A percentile compares a stretch with the other conserved stretches of the same genome.
Conservation (phyloP, 2,888 invertebrate genomes). For the Rhingia campestris region DNA sequence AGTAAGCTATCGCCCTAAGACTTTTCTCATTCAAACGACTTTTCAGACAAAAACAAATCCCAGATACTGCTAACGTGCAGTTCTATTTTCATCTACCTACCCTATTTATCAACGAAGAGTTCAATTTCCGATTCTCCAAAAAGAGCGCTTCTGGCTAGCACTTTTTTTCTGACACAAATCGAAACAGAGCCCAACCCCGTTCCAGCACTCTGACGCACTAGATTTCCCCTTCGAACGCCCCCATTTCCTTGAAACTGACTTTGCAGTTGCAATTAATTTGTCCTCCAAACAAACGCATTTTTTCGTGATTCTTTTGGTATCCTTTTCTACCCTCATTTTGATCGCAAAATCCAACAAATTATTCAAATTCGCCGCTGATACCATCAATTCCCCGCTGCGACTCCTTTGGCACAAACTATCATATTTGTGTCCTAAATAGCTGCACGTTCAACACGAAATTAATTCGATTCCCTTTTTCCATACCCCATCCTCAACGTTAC, state of each 20-base stretch:
- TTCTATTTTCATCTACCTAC: constrained; percentile 29
- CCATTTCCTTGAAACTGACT: constrained; percentile 11
- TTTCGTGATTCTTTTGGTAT: not conserved
- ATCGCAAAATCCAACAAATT: constrained; percentile 28
- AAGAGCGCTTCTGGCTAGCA: too few relatives aligned
- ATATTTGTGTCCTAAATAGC: constrained; percentile 72
- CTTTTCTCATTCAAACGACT: too few relatives aligned
- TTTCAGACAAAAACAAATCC: not conserved
- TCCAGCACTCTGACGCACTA: constrained; percentile 5
- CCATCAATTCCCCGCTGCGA: constrained; percentile 1
- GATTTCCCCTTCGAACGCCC: not conserved
- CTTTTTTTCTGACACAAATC: too few relatives aligned
- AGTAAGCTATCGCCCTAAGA: too few relatives aligned
- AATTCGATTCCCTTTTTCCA: constrained; percentile 34
- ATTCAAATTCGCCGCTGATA: constrained; percentile 2
- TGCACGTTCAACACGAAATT: constrained; percentile 56
- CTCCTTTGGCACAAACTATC: constrained; percentile 25
- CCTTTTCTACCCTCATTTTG: not conserved
- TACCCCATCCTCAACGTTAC: constrained; percentile 1
- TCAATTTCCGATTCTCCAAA: not conserved
- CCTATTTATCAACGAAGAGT: not conserved
- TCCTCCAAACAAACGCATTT: not conserved
- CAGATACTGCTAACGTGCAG: constrained; percentile 10
- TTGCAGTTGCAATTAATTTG: constrained; percentile 34
- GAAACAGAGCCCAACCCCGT: not conserved